Evolutionary conservation across 2,888 invertebrate species (phyloP), one percentile per base, ranked within the genome.

Genomic region (Diogma glabrata): DNA sequence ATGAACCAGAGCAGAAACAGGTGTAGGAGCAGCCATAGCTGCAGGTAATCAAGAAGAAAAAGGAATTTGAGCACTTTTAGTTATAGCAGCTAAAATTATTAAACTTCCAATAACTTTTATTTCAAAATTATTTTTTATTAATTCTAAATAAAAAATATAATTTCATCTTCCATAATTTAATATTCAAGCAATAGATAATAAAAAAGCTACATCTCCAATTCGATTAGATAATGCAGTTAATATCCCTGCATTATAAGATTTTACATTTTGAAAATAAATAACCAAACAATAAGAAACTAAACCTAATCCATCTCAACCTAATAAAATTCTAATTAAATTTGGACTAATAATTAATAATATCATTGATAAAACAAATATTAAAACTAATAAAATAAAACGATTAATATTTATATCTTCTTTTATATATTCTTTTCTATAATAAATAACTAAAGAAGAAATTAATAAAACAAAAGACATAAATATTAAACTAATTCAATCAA

Each of bases 1-100:
- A 75, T 86, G 84, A 57, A 82, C 84, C 70, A 85, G 75, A 54
- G 83, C 76, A n/a, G 83, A 83, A 51, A 85, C 61, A 46, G 84
- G 84, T 0, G 84, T 86, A 28, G 85, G 85, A 43, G 84, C 85
- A 0, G 83, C 81, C 67, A 86, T 86, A 40, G 84, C 84, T 1
- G 79, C 80, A 0, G 86, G 86, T 47, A 85, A 67, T 60, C 85
- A 87, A 45, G 82, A 76, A 55, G 82, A 83, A 80, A 87, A 87
- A 46, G 86, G 85, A 74, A 86, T 78, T 68, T 87, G 85, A 63
- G 85, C 86, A 63, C n/a, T n/a, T n/a, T n/a, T n/a, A n/a, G n/a
- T n/a, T n/a, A n/a, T n/a, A n/a, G n/a, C n/a, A n/a, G n/a, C n/a
- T n/a, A n/a, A n/a, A 63, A 72, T 69, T 56, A 75, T 62, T 60